These are phyloP conservation scores for Holacanthella duospinosa DNA, from an alignment of 2,888 invertebrate genomes.

Conservation along the genomic window DNA sequence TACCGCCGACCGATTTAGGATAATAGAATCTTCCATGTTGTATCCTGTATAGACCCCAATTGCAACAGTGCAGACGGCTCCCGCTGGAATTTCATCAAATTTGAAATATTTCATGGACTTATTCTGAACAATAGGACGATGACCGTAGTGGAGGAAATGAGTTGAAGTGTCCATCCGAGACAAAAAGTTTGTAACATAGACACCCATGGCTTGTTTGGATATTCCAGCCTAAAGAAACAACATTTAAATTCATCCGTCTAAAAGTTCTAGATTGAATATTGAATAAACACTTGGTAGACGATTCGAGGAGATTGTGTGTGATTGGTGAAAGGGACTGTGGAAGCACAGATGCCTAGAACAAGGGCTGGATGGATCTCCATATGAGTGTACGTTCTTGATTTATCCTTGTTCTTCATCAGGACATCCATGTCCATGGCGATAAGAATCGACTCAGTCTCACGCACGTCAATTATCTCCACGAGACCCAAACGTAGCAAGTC, in stretches of 20 bases:
- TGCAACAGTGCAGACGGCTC: slow-evolving; percentile 52
- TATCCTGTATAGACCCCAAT: slow-evolving; percentile 54
- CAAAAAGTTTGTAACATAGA: slow-evolving; percentile 53
- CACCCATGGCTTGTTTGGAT: slow-evolving; percentile 54
- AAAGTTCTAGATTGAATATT: neutral
- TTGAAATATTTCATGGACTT: slow-evolving; percentile 52
- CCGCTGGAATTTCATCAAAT: slow-evolving; percentile 39
- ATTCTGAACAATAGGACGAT: slow-evolving; percentile 44
- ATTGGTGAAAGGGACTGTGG: slow-evolving; percentile 55
- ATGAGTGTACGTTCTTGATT: slow-evolving; percentile 47
- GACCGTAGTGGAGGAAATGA: slow-evolving; percentile 44
- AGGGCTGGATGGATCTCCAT: slow-evolving; percentile 55
- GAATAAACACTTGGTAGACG: slow-evolving; percentile 45
- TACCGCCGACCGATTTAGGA: slow-evolving; percentile 50
- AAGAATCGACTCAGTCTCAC: slow-evolving; percentile 52
- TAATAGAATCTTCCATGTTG: slow-evolving; percentile 54
- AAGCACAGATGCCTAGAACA: slow-evolving; percentile 55
- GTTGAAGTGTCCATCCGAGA: slow-evolving; percentile 53
- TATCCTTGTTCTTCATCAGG: slow-evolving; percentile 47
- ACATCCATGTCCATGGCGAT: slow-evolving; percentile 52
- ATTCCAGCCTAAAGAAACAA: slow-evolving; percentile 45
- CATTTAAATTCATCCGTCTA: neutral
- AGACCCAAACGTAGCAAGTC: slow-evolving; percentile 51
- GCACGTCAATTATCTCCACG: slow-evolving; percentile 52
- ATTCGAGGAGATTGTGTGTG: slow-evolving; percentile 55